Evolutionary conservation across 2,113 vertebrate species (phyloP).

Genomic region (Solea solea): DNA sequence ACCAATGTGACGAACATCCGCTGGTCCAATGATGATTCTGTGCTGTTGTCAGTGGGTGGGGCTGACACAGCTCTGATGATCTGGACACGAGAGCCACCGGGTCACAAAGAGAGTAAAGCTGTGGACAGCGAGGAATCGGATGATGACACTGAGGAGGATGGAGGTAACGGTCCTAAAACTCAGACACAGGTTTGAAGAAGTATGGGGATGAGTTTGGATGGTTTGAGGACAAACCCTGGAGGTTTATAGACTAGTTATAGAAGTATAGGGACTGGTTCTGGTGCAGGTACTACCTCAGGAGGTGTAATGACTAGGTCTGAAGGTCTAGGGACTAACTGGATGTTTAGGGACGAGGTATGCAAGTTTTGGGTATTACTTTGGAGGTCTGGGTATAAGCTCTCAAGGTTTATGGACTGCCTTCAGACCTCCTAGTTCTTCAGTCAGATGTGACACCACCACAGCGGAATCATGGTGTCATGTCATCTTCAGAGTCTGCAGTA

Average conservation of each 20-base stretch:
- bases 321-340: background rate
- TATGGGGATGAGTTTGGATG: background rate
- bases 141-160: slow-evolving; percentile 93
- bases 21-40: slow-evolving; percentile 92
- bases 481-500: too few relatives aligned
- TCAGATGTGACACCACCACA: background rate
- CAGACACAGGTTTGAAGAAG: background rate
- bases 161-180: slow-evolving; percentile 83
- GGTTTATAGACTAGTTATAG: too few relatives aligned
- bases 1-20: slow-evolving; percentile 93
- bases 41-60: slow-evolving; percentile 93
- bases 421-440: background rate
- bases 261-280: too few relatives aligned
- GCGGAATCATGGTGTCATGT: background rate
- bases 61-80: slow-evolving; percentile 96
- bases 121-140: slow-evolving; percentile 97
- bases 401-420: too few relatives aligned
- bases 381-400: too few relatives aligned
- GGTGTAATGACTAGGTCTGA: too few relatives aligned
- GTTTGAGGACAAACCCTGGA: background rate
- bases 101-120: slow-evolving; percentile 89
- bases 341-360: too few relatives aligned
- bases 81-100: slow-evolving; percentile 91
- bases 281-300: too few relatives aligned
- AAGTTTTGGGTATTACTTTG: too few relatives aligned